Evolutionary conservation across 2,113 vertebrate genomes (phyloP), one percentile per base, ranked within the genome.

Genomic region (Rhadina sibilatrix): DNA sequence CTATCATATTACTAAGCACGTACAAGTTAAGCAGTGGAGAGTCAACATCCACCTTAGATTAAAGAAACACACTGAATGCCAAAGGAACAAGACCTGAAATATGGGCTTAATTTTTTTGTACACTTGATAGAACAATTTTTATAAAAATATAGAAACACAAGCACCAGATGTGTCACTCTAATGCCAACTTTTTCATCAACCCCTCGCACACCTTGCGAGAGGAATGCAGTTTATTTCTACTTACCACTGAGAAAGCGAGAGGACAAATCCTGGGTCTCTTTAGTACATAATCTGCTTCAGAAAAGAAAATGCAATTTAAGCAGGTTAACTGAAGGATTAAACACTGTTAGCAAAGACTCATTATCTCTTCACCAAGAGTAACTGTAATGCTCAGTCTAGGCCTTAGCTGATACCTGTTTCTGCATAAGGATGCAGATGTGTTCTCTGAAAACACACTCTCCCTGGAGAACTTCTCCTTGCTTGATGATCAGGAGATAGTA

Each of bases 301-400:
- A 84, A 80, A 90, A 70, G 50, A 66, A 78, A 89, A 68, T 16
- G 22, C 87, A 83, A 88, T 53, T 93, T 86, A 92, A 94, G 19
- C 15, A 77, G 50, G 65, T 85, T 65, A 93, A 88, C 12, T 52
- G 78, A 91, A 90, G 65, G 60, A 89, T 83, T 76, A 76, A 90
- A 94, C 86, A 54, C 69, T 38, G 56, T 61, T 40, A 71, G 61
- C 35, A 79, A 93, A 85, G n/a, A 16, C n/a, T 74, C 81, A 47
- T 84, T 91, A 93, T 83, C 52, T 76, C 61, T 90, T 68, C 63
- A 88, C 28, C 68, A 74, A 72, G 79, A 87, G 68, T 61, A 75
- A 66, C 38, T 35, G n/a, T 25, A 89, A 74, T 53, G 57, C 47
- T 33, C 21, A 66, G 40, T 49, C 91, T 31, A 69, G 54, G 65